Evolutionary conservation across 2,113 vertebrate species (phyloP).

Genomic region (Cinclus mexicanus): DNA sequence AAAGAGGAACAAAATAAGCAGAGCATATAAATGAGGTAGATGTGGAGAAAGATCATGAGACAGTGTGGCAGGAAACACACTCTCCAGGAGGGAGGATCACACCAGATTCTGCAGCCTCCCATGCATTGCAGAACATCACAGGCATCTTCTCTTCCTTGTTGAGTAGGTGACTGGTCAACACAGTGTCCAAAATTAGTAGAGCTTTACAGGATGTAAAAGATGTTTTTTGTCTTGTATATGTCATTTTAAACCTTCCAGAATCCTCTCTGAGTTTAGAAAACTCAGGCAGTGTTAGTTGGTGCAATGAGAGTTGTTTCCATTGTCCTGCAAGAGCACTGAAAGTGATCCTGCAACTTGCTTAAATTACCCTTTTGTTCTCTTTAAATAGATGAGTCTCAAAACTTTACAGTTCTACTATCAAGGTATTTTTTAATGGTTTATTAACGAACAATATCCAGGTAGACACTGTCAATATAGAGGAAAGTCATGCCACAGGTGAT

Average conservation of each 20-base stretch:
- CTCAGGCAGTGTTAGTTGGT: background rate
- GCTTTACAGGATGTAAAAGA: background rate
- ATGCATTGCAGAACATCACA: background rate
- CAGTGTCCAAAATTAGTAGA: background rate
- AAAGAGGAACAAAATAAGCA: slow-evolving; percentile 13
- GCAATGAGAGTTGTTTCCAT: background rate
- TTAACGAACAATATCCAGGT: background rate
- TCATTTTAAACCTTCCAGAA: background rate
- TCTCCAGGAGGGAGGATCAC: background rate
- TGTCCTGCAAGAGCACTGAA: background rate
- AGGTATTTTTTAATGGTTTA: background rate
- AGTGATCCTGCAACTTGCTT: background rate
- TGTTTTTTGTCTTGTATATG: background rate
- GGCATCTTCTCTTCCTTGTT: background rate
- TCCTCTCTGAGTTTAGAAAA: background rate
- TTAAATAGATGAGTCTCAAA: background rate
- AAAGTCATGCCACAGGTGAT: background rate
- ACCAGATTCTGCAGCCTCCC: background rate
- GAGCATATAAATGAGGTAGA: background rate
- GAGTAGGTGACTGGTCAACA: background rate
- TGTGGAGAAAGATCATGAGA: background rate
- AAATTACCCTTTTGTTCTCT: background rate
- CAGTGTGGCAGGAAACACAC: background rate
- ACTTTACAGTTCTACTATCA: background rate
- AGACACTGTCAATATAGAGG: background rate